Percentiles rank a stretch among this genome's conserved stretches.
Conservation (phyloP, 2,888 invertebrate species). For the Clivina fossor region DNA sequence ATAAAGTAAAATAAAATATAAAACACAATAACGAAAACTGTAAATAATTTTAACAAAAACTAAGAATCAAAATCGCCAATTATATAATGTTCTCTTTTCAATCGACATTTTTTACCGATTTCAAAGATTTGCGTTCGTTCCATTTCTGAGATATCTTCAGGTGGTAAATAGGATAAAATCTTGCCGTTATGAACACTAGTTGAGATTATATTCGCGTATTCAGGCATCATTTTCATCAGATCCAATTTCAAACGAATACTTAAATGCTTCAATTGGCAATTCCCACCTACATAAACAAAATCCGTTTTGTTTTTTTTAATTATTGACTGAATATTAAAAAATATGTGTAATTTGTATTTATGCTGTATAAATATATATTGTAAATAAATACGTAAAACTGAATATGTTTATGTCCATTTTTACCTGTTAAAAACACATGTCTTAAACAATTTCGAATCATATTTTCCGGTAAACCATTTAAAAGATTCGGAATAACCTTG, state of each 20-base stretch:
- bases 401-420: background rate
- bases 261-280: constrained; percentile 12
- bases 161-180: background rate
- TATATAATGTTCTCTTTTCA: constrained; percentile 2
- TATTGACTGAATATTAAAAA: too few relatives aligned
- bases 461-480: background rate
- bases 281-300: constrained; percentile 6
- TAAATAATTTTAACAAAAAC: background rate
- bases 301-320: too few relatives aligned
- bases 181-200: constrained; percentile 7
- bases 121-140: background rate
- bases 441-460: constrained; percentile 1
- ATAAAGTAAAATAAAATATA: too few relatives aligned
- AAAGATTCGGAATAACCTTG: background rate
- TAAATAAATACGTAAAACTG: background rate
- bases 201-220: background rate
- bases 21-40: background rate
- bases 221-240: constrained; percentile 6
- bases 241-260: constrained; percentile 2
- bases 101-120: constrained; percentile 1
- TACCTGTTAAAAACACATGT: constrained; percentile 14
- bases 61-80: background rate
- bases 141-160: background rate
- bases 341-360: too few relatives aligned
- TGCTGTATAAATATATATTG: too few relatives aligned